Percentiles rank a stretch among this genome's conserved stretches.
phyloP scores from a whole-genome alignment of 2,113 vertebrate genomes.

The Falcunculus frontatus region DNA sequence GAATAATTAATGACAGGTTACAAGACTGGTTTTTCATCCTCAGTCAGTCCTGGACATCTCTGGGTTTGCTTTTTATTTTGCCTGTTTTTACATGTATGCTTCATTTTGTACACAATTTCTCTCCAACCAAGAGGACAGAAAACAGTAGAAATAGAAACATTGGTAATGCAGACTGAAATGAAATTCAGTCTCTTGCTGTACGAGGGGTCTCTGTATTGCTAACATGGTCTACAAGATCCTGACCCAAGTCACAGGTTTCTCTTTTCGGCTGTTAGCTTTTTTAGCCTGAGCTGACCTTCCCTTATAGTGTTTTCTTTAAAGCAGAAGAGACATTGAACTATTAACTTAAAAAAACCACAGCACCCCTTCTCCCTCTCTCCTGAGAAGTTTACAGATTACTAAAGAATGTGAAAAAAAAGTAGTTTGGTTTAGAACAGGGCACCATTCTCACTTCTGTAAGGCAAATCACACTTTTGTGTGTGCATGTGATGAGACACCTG shows the following conservation, averaged over 20 bases:
- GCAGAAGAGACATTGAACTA: background rate
- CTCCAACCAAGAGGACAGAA: background rate
- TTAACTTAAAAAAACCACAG: background rate
- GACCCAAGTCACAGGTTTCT: background rate
- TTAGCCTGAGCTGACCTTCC: background rate
- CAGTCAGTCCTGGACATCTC: background rate
- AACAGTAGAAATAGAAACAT: background rate
- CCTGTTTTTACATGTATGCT: background rate
- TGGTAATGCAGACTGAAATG: background rate
- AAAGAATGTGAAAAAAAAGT: background rate
- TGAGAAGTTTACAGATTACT: background rate
- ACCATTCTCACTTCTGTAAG: background rate
- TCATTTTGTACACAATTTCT: background rate
- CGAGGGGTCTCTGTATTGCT: background rate
- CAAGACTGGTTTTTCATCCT: background rate
- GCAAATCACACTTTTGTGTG: background rate
- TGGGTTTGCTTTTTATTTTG: background rate
- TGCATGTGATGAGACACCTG: background rate
- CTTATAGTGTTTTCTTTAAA: background rate
- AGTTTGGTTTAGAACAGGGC: background rate
- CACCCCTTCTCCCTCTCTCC: background rate
- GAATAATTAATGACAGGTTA: background rate
- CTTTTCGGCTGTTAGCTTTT: background rate
- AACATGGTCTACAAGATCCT: background rate
- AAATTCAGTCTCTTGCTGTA: background rate